Conservation (phyloP, 1,140 invertebrate genomes). For the Leptonema lineaticorne region DNA sequence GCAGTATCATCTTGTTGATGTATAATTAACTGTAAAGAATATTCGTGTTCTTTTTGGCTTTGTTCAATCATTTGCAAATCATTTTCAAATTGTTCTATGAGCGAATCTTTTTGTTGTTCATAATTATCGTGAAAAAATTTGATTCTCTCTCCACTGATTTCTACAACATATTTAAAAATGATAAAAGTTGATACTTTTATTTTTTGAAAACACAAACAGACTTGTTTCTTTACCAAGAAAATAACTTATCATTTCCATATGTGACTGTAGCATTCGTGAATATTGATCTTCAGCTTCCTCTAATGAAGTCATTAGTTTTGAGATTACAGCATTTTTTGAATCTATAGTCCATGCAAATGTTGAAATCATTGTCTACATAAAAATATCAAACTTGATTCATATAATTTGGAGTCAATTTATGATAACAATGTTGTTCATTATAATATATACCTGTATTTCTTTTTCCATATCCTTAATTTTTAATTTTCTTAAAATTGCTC, state of each 20-base stretch:
- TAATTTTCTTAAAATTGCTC: conserved; percentile 69
- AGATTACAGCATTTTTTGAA: conserved; percentile 66
- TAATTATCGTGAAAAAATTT: conserved; percentile 59
- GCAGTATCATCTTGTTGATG: conserved; percentile 53
- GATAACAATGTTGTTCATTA: too few relatives aligned
- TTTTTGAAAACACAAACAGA: background rate
- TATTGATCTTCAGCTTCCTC: conserved; percentile 71
- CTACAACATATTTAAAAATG: conserved; percentile 43
- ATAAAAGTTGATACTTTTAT: conserved; percentile 12
- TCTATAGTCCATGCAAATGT: conserved; percentile 63
- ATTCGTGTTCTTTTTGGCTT: conserved; percentile 49
- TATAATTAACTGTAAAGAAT: conserved; percentile 50
- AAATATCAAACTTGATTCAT: conserved; percentile 11
- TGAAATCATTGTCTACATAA: conserved; percentile 57
- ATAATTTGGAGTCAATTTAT: background rate
- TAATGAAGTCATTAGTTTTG: conserved; percentile 63
- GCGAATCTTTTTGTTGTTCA: conserved; percentile 53
- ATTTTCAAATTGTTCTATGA: conserved; percentile 55
- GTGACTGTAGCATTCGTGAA: conserved; percentile 63
- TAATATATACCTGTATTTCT: conserved; percentile 63
- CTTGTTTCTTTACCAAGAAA: conserved; percentile 60
- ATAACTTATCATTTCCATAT: conserved; percentile 66
- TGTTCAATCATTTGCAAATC: conserved; percentile 49
- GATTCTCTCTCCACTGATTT: conserved; percentile 52
- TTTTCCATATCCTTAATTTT: conserved; percentile 72